phyloP scores from a whole-genome alignment of 2,113 vertebrate species.

The Garra rufa region DNA sequence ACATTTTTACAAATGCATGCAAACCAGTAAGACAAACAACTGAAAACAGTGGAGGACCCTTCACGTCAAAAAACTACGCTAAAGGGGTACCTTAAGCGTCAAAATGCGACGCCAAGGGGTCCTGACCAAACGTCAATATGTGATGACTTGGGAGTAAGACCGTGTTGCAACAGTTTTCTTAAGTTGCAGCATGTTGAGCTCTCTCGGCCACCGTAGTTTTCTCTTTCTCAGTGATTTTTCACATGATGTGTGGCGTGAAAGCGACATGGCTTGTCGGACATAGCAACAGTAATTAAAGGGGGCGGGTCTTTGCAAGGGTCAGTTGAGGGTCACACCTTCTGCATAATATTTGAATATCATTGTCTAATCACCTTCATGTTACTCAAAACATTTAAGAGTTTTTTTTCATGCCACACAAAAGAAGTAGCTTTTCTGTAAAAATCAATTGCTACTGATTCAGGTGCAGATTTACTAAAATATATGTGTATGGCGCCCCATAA shows the following conservation, averaged over 20 bases:
- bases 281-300: background rate
- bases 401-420: background rate
- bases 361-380: background rate
- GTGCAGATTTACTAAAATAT: background rate
- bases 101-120: no score
- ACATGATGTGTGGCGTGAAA: background rate
- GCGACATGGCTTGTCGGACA: background rate
- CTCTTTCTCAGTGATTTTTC: no score
- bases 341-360: background rate
- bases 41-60: no score
- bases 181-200: no score
- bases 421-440: background rate
- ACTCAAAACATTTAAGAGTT: background rate
- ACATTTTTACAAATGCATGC: no score
- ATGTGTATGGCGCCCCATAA: background rate
- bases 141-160: no score
- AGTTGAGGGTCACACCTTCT: background rate
- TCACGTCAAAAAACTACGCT: no score
- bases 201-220: no score
- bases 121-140: no score
- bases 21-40: no score
- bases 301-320: background rate
- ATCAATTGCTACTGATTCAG: background rate
- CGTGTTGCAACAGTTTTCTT: no score
- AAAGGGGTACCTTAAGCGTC: no score